These are phyloP conservation scores for Gisinianus flammeolus DNA, from an alignment of 2,888 invertebrate species.

Conservation along the genomic window DNA sequence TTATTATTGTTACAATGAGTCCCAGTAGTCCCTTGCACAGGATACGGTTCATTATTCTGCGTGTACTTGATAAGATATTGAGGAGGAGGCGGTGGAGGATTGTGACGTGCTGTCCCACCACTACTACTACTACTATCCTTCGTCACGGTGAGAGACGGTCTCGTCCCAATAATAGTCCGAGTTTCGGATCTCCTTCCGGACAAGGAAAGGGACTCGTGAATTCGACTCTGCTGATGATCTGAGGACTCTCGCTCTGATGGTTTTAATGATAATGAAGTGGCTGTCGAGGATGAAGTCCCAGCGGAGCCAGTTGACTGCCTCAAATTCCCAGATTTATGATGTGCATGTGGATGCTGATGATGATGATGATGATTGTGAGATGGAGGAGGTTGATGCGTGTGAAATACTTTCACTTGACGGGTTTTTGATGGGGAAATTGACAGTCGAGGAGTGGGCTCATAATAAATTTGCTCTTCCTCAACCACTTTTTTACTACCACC, in stretches of 20 bases:
- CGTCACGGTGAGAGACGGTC: no score
- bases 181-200: neutral
- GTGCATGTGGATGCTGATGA: neutral
- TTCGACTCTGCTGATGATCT: neutral
- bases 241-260: neutral
- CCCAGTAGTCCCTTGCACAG: neutral
- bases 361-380: neutral
- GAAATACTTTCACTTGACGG: neutral
- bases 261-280: neutral
- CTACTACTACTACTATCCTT: neutral
- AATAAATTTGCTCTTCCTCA: no score
- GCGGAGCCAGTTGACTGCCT: neutral
- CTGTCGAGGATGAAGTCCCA: neutral
- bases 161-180: neutral
- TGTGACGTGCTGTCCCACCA: neutral
- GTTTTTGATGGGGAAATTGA: constrained; percentile 3
- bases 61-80: neutral
- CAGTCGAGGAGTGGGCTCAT: neutral
- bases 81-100: neutral
- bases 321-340: neutral
- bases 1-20: neutral
- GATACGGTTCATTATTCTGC: neutral
- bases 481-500: neutral
- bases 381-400: neutral
- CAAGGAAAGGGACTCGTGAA: neutral